phyloP scores from a whole-genome alignment of 2,113 vertebrate species.

The Rhinichthys klamathensis region DNA sequence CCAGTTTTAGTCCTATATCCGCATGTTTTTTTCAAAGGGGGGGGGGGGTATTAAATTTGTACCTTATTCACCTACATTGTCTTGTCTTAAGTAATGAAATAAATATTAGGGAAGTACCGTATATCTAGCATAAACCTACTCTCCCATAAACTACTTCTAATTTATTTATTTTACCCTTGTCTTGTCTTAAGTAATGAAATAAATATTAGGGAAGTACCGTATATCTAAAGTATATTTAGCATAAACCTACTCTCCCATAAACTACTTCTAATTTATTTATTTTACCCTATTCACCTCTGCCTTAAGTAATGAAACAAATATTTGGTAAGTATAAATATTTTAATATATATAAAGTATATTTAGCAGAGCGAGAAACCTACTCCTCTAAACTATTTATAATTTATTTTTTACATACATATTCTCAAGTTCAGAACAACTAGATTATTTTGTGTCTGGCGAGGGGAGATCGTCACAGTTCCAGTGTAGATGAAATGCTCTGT shows the following conservation, averaged over 20 bases:
- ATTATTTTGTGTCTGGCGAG: conserved; percentile 35
- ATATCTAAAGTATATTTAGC: too few relatives aligned
- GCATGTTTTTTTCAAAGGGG: neutral
- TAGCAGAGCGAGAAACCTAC: neutral
- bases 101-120: too few relatives aligned
- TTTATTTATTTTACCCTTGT: too few relatives aligned
- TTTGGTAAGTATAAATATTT: neutral
- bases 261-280: too few relatives aligned
- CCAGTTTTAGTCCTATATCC: neutral
- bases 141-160: too few relatives aligned
- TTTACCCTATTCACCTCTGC: neutral
- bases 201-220: too few relatives aligned
- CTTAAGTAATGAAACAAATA: neutral
- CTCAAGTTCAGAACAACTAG: conserved; percentile 34
- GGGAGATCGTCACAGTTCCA: conserved; percentile 28
- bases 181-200: too few relatives aligned
- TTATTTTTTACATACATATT: conserved; percentile 40
- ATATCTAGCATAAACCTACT: too few relatives aligned
- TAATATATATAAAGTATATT: neutral
- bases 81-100: too few relatives aligned
- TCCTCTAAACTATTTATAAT: neutral
- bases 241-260: too few relatives aligned
- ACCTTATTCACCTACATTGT: too few relatives aligned
- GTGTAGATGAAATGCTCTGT: conserved; percentile 44
- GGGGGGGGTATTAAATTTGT: too few relatives aligned